Base-by-base conservation (phyloP, 2,888 invertebrate species). In the Ectemnius cavifrons region DNA sequence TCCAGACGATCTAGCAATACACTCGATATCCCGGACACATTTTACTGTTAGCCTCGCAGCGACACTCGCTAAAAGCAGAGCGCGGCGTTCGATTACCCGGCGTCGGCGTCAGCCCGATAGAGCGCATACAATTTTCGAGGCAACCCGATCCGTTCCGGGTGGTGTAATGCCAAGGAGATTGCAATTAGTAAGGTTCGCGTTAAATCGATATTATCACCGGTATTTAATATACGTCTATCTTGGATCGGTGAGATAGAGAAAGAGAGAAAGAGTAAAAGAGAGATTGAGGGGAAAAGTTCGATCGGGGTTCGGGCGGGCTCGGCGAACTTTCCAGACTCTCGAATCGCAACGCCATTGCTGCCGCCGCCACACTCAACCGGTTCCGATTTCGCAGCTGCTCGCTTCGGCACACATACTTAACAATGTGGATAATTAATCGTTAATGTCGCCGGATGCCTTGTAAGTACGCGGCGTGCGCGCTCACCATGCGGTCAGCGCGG, bases 391-490 rank as follows among this genome's bases (percentile, higher is more conserved):
- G 16, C 16, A 16, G 52, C 52, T 16, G 49, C 66, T 58, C 62
- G n/a, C 61, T 49, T 59, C 61, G 49, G 57, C 47, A 67, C 52
- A 52, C 52, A 64, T 58, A 56, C 68, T 62, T 58, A 79, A 82
- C 82, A 81, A 75, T 81, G 73, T 74, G 69, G 71, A 77, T 83
- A 82, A 82, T 82, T 81, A 81, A 82, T 83, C 67, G 82, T 52
- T 64, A 73, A 76, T 67, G 71, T 76, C 69, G 65, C 64, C 64
- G 60, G 47, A 71, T 60, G 18, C 58, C 28, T 64, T 69, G 71
- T 68, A 70, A 81, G 68, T 63, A 62, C 58, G 13, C 56, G 66
- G 60, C 37, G 37, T 52, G 62, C 11, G 65, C 71, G 73, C 77
- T 73, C 71, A 75, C 73, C 71, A 49, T 52, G 65, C 20, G 69